Percentiles rank a stretch among this genome's conserved stretches.
Evolutionary conservation across 2,113 vertebrate genomes (phyloP).

Genomic region (Stegastes partitus): DNA sequence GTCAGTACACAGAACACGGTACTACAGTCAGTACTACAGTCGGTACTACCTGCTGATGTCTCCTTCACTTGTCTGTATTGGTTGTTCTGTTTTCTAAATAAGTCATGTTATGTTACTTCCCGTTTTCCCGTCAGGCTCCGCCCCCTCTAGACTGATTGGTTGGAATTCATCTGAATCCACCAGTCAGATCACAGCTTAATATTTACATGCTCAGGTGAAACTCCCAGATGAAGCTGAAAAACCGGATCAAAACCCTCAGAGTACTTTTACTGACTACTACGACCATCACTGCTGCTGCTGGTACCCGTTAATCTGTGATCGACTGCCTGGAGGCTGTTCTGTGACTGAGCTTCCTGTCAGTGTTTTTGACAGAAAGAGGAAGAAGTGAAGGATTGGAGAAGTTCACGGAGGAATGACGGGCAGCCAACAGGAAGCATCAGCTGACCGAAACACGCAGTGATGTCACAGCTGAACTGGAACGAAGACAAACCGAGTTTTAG

Average conservation of each 20-base stretch:
- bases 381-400: conserved; percentile 44
- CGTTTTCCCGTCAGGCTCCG: conserved; percentile 29
- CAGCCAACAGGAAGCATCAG: conserved; percentile 34
- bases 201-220: background rate
- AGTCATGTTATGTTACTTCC: conserved; percentile 9
- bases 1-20: background rate
- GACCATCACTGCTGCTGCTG: too few relatives aligned
- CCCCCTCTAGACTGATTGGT: conserved; percentile 26
- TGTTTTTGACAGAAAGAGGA: conserved; percentile 47
- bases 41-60: conserved; percentile 1
- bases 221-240: background rate
- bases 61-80: background rate
- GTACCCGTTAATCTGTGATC: too few relatives aligned
- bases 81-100: conserved; percentile 1
- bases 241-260: too few relatives aligned
- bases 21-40: background rate
- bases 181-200: background rate
- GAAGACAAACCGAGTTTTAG: too few relatives aligned
- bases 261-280: too few relatives aligned
- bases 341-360: too few relatives aligned
- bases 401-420: conserved; percentile 17
- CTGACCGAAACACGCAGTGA: conserved; percentile 40
- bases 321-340: too few relatives aligned
- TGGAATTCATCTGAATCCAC: background rate
- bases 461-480: too few relatives aligned